Base-by-base conservation (phyloP, 2,113 vertebrate species). In the Hucho hucho region DNA sequence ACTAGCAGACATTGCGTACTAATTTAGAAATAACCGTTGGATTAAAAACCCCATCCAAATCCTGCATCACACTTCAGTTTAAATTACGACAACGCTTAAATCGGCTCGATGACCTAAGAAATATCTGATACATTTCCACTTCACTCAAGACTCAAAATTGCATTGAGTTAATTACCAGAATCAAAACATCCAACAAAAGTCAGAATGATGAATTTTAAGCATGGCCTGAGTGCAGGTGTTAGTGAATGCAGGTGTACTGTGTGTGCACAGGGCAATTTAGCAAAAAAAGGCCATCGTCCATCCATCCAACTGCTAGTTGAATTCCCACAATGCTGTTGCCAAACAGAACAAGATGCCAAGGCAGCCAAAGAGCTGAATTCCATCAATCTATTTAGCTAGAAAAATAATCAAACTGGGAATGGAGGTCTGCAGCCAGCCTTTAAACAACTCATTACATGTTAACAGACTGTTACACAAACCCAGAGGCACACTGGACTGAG, bases 381-480 rank as follows among this genome's bases (percentile, higher is more conserved):
- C 71, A 29, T 77, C 59, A 79, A 66, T 72, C 79, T 69, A 79
- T 64, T 81, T 75, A 81, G 47, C 22, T 61, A 75, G 74, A 37
- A 46, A 61, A 73, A 78, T 74, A 74, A 81, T 79, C 77, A 76
- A 49, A 64, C 72, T 63, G 24, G 28, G 70, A 73, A 74, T 29
- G 12, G 49, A 53, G 32, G 68, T 64, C 49, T 72, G 37, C 46
- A 26, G 68, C 58, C 73, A 80, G 63, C 9, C 16, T 77, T 71
- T 70, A 72, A 79, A 75, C 70, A 75, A 77, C 70, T 73, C 72
- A 79, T 80, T 75, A 69, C 82, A 56, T 70, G 47, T 73, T 69
- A 78, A 22, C 78, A 79, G 74, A 64, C 76, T 32, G 73, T 72
- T 74, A 66, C 73, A 80, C 58, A 77, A 74, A 68, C 68, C 46